Percentiles rank a stretch among this genome's conserved stretches.
These are phyloP conservation scores for Lucinisca nassula DNA, from an alignment of 2,888 invertebrate species.

Conservation along the genomic window DNA sequence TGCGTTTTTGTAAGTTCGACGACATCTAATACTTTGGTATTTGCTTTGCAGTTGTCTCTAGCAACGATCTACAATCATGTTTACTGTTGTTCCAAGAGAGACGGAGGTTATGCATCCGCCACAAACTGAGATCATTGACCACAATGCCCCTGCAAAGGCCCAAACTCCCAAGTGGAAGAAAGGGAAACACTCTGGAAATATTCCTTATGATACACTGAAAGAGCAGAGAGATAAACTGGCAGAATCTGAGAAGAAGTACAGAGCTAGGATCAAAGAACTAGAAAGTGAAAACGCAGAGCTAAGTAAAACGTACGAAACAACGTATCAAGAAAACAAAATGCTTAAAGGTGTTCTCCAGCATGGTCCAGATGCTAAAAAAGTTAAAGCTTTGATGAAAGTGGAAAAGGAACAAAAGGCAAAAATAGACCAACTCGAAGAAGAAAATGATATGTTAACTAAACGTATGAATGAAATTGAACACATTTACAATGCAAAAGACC, in stretches of 20 bases:
- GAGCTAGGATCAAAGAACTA: constrained; percentile 53
- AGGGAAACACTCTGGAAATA: constrained; percentile 13
- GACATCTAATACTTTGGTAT: too few relatives aligned
- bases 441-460: constrained; percentile 34
- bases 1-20: too few relatives aligned
- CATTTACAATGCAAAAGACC: constrained; percentile 21
- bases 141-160: constrained; percentile 10
- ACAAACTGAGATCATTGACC: constrained; percentile 50
- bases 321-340: constrained; percentile 54
- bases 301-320: constrained; percentile 48
- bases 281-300: constrained; percentile 56
- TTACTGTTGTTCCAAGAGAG: not conserved
- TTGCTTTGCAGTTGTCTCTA: too few relatives aligned
- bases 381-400: constrained; percentile 44
- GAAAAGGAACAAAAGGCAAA: constrained; percentile 48
- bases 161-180: constrained; percentile 9
- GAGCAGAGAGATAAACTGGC: constrained; percentile 48
- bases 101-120: not conserved
- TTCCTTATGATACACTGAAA: constrained; percentile 53
- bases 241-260: constrained; percentile 50
- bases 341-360: constrained; percentile 53
- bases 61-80: not conserved
- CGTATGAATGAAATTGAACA: constrained; percentile 46
- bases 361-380: constrained; percentile 57
- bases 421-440: constrained; percentile 54